Evolutionary conservation across 1,140 invertebrate genomes (phyloP).

Genomic region (Tribolium madens): DNA sequence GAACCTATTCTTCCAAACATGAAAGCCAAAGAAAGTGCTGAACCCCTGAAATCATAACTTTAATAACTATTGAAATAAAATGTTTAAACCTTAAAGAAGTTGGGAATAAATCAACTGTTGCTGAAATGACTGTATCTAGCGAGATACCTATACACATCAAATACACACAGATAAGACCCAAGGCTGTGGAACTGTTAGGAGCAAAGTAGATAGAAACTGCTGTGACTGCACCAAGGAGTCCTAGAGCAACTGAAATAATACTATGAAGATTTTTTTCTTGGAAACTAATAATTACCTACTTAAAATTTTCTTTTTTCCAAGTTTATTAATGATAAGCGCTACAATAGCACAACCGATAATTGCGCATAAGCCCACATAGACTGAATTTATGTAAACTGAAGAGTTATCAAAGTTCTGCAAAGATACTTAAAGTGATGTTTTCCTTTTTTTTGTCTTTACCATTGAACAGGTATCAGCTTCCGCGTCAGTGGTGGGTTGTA

Average conservation of each 20-base stretch:
- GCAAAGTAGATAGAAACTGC: constrained; percentile 54
- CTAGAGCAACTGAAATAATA: constrained; percentile 50
- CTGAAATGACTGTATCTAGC: constrained; percentile 55
- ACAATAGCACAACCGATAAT: constrained; percentile 65
- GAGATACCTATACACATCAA: constrained; percentile 52
- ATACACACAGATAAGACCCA: constrained; percentile 50
- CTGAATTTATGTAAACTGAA: constrained; percentile 59
- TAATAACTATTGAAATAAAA: not conserved
- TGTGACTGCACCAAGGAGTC: constrained; percentile 32
- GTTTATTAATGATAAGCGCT: constrained; percentile 63
- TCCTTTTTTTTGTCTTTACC: not conserved
- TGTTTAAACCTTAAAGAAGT: constrained; percentile 58
- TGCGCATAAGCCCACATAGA: constrained; percentile 64
- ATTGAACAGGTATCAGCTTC: constrained; percentile 34
- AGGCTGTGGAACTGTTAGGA: constrained; percentile 44
- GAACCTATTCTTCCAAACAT: constrained; percentile 58
- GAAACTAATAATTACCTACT: constrained; percentile 44
- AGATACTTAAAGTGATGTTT: not conserved
- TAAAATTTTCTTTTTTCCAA: constrained; percentile 62
- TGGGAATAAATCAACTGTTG: constrained; percentile 61
- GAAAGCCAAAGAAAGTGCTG: constrained; percentile 54
- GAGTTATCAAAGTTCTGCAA: constrained; percentile 50
- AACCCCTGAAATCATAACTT: constrained; percentile 45
- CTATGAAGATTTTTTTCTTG: not conserved
- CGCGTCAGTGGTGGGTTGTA: constrained; percentile 32